These are phyloP conservation scores for Tetragnatha montana DNA, from an alignment of 2,888 invertebrate species.

Conservation along the genomic window DNA sequence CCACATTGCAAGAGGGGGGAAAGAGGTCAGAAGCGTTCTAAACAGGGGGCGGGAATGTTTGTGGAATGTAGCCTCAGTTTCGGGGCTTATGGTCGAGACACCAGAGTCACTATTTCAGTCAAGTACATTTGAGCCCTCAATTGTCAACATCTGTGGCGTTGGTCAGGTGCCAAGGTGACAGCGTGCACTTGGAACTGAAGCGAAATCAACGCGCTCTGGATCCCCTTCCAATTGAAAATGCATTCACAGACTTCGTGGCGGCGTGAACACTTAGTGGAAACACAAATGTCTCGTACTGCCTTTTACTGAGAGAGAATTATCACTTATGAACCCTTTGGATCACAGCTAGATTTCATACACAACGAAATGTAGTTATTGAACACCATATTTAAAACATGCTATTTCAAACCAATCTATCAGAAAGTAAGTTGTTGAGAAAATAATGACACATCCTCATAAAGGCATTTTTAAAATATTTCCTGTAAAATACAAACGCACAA, in stretches of 20 bases:
- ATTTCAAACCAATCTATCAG: no score
- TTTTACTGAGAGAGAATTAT: no score
- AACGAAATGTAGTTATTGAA: no score
- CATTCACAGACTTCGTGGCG: neutral
- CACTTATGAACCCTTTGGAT: no score
- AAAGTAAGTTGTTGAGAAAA: no score
- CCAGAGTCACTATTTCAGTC: constrained; percentile 33
- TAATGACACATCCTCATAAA: no score
- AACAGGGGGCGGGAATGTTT: constrained; percentile 12
- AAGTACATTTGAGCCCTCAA: constrained; percentile 8
- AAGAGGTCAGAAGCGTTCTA: neutral
- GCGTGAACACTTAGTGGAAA: constrained; percentile 1
- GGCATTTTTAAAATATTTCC: no score
- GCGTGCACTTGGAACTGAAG: constrained; percentile 18
- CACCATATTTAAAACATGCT: no score
- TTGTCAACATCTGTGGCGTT: constrained; percentile 3
- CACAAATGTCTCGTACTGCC: neutral
- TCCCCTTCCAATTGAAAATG: constrained; percentile 11
- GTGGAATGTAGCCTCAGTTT: constrained; percentile 48
- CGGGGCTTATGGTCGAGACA: neutral
- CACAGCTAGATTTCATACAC: no score
- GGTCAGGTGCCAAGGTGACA: constrained; percentile 24
- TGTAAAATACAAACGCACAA: no score
- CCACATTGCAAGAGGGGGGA: constrained; percentile 10
- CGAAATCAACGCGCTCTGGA: constrained; percentile 2